Evolutionary conservation across 2,113 vertebrate genomes (phyloP).

Genomic region (Neofelis nebulosa): DNA sequence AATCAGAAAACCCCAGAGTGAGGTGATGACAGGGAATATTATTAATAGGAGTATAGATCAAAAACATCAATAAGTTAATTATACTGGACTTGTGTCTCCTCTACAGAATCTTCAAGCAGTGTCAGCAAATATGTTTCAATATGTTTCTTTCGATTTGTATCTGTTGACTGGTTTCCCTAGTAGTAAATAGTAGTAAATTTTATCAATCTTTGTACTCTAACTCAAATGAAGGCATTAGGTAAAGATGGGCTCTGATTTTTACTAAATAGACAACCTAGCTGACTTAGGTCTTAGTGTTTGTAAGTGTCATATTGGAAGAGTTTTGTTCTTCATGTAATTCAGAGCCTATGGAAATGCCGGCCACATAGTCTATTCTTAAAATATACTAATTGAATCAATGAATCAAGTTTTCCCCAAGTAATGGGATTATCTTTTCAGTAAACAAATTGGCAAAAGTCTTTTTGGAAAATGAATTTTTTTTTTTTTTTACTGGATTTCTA

Average conservation of each 20-base stretch:
- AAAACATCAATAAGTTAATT: background rate
- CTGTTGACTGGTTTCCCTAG: background rate
- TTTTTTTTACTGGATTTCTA: background rate
- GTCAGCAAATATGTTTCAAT: background rate
- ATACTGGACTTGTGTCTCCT: background rate
- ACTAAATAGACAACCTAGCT: background rate
- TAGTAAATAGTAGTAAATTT: background rate
- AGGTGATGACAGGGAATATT: background rate
- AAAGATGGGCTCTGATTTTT: background rate
- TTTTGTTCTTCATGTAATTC: background rate
- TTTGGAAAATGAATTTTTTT: background rate
- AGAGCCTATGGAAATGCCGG: background rate
- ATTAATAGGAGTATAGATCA: background rate
- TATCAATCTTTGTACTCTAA: background rate
- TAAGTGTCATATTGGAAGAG: background rate
- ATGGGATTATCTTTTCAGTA: conserved; percentile 28
- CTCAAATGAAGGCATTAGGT: background rate
- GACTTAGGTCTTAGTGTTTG: background rate
- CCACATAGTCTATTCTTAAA: background rate
- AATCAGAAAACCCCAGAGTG: background rate
- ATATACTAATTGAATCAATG: background rate
- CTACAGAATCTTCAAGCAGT: background rate
- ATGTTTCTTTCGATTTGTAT: background rate
- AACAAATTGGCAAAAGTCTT: background rate
- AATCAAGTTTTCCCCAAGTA: background rate